Conservation (phyloP, 2,113 vertebrate genomes). For the Irena cyanogastra region DNA sequence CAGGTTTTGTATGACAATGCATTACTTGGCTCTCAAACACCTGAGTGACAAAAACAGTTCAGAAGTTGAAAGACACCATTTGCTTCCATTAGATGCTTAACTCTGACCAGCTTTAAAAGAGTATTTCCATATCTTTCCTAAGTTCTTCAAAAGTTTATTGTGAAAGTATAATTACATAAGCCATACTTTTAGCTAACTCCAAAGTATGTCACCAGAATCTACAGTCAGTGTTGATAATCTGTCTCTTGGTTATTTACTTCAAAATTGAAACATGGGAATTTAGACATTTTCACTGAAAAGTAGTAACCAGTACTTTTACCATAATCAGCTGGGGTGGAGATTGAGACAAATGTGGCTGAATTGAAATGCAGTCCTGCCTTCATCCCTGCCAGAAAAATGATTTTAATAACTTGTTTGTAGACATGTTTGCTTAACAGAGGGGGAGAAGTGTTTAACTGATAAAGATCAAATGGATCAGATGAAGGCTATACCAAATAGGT, state of each 20-base stretch:
- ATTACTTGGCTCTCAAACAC: background rate
- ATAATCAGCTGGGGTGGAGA: background rate
- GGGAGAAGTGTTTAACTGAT: background rate
- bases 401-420: background rate
- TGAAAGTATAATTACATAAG: background rate
- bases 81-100: background rate
- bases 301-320: background rate
- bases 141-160: background rate
- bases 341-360: background rate
- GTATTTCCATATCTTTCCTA: background rate
- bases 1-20: background rate
- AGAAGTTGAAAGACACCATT: background rate
- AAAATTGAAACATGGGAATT: background rate
- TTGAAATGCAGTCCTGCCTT: background rate
- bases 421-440: background rate
- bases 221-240: background rate
- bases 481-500: background rate
- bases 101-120: background rate
- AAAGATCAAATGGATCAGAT: background rate
- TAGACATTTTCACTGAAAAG: background rate
- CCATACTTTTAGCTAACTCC: background rate
- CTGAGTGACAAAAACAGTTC: background rate
- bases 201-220: background rate
- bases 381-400: background rate
- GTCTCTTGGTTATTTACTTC: background rate